A percentile compares a stretch with the other conserved stretches of the same genome.
Conservation (phyloP, 2,797 vertebrate species). For the Spheniscus humboldti region DNA sequence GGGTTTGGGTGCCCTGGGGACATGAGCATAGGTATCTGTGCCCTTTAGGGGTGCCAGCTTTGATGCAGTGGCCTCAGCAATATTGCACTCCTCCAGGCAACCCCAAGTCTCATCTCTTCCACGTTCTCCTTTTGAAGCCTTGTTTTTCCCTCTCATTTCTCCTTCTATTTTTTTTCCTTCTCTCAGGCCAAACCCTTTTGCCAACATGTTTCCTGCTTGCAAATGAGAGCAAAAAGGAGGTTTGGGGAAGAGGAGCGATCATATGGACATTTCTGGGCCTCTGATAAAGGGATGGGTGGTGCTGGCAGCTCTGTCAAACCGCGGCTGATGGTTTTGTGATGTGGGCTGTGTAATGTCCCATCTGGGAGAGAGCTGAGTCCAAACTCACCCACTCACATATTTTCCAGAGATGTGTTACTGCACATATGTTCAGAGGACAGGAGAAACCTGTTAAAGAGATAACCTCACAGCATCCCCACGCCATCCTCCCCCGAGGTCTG, state of each 20-base stretch:
- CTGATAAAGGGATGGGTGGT: constrained; percentile 6
- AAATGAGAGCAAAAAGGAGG: background rate
- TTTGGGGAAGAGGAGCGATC: background rate
- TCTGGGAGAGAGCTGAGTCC: constrained; percentile 36
- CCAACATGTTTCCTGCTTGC: background rate
- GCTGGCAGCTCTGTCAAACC: constrained; percentile 23
- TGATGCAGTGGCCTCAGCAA: background rate
- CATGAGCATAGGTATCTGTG: background rate
- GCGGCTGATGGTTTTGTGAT: constrained; percentile 17
- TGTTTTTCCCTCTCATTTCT: background rate
- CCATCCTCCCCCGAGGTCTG: background rate
- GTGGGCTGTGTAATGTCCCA: constrained; percentile 37
- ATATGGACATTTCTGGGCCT: constrained; percentile 5
- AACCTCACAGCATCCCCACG: background rate
- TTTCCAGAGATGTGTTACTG: constrained; percentile 29
- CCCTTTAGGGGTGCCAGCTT: background rate
- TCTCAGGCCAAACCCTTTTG: background rate
- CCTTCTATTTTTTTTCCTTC: rapidly evolving
- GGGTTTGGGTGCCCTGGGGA: background rate
- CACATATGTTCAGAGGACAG: constrained; percentile 34
- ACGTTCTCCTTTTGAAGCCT: background rate
- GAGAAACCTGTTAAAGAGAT: constrained; percentile 35
- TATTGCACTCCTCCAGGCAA: background rate
- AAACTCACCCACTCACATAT: constrained; percentile 58
- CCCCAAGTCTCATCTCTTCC: background rate